These are phyloP conservation scores for Aphaenogaster floridana DNA, from an alignment of 1,140 invertebrate species.

Conservation along the genomic window DNA sequence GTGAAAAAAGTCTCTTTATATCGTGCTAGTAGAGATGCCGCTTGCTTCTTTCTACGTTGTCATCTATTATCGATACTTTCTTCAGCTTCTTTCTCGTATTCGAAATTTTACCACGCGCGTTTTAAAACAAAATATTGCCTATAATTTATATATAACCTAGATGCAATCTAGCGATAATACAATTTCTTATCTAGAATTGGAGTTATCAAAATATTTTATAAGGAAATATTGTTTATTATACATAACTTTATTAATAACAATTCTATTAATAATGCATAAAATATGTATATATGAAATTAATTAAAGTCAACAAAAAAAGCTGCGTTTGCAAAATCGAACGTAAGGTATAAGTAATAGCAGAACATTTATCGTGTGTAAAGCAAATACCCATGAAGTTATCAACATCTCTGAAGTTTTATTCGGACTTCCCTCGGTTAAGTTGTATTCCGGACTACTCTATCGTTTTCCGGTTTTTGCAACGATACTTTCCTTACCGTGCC, in stretches of 20 bases:
- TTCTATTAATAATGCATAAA: not conserved
- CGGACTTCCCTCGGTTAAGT: conserved; percentile 66
- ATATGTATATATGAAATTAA: not conserved
- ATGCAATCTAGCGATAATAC: not conserved
- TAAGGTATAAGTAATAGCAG: conserved; percentile 45
- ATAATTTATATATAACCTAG: conserved; percentile 11
- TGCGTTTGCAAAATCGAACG: not conserved
- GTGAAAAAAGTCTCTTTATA: conserved; percentile 81
- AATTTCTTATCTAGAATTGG: not conserved
- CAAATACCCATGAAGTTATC: conserved; percentile 81
- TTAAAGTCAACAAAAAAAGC: not conserved
- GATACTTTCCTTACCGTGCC: conserved; percentile 42
- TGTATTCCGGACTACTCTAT: conserved; percentile 83
- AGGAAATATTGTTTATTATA: not conserved
- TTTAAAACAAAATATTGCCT: conserved; percentile 20
- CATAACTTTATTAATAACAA: not conserved
- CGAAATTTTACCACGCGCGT: conserved; percentile 8
- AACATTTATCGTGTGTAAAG: conserved; percentile 53
- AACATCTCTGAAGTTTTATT: conserved; percentile 83
- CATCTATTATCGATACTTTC: conserved; percentile 67
- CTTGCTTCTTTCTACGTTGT: conserved; percentile 59
- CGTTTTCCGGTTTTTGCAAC: conserved; percentile 84
- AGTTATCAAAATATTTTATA: not conserved
- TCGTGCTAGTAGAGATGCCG: conserved; percentile 67
- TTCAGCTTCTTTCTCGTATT: conserved; percentile 34